Base-by-base conservation (phyloP, 2,888 invertebrate species). In the Prosapia bicincta region DNA sequence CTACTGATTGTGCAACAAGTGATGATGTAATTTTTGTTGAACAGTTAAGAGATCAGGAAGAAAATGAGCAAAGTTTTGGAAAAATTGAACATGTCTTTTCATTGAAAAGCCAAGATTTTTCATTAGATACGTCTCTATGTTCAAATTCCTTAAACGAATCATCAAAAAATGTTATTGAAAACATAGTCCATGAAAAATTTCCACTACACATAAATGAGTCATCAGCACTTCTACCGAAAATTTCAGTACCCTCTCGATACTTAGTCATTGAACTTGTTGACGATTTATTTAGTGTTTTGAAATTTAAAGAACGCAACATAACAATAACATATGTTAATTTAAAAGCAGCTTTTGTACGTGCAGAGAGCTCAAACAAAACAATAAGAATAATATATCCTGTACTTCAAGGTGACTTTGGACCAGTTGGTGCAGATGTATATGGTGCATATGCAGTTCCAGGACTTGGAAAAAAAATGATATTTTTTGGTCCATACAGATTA, bases 401-500 rank as follows among this genome's bases (percentile, higher is more conserved):
- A 6, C 54, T 26, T 13, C 67, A 73, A 20, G 5, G 28, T 6
- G 6, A 15, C 13, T n/a, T n/a, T 13, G 38, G 15, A 38, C 10
- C 13, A 38, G 15, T 38, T 15, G 67, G 67, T 25, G 24, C n/a
- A 3, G 23, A 67, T 73, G 3, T 23, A 43, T 74, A 69, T 43
- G 69, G 74, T 5, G 74, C 74, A 13, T 69, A 74, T 65, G 54
- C 69, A 25, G 74, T 74, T 0, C 54, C 28, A 66, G 74, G 74
- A 15, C 28, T 65, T 28, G 20, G 20, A 3, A 69, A 69, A 23
- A 28, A 74, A 20, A 25, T 74, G 30, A 66, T 74, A 25, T 74
- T 74, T 65, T 74, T 74, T 69, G 74, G 74, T 7, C 74, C 74
- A 0, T 74, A 74, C 24, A 30, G 66, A 15, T n/a, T 69, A 26